Evolutionary conservation across 2,888 invertebrate genomes (phyloP).

Genomic region (Troides helena): DNA sequence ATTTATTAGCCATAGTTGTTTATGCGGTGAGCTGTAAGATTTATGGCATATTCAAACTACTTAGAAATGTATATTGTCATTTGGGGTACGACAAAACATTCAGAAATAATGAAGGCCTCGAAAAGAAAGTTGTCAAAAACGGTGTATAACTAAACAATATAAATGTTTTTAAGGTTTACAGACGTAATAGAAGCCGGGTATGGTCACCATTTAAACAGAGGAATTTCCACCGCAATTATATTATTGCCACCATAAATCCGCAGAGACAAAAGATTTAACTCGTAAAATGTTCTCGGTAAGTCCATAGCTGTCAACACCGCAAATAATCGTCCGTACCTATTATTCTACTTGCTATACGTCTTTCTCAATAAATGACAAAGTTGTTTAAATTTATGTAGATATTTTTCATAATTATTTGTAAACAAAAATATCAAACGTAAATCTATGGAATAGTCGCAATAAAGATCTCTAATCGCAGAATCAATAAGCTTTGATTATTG

Average conservation of each 20-base stretch:
- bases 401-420: too few relatives aligned
- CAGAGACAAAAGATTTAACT: constrained; percentile 57
- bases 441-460: too few relatives aligned
- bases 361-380: constrained; percentile 3
- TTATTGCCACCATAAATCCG: constrained; percentile 64
- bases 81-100: constrained; percentile 14
- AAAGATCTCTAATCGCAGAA: too few relatives aligned
- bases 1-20: constrained; percentile 52
- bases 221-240: constrained; percentile 64
- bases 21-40: constrained; percentile 54
- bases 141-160: constrained; percentile 23
- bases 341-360: constrained; percentile 11
- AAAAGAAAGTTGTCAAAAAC: constrained; percentile 14
- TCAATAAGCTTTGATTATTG: too few relatives aligned
- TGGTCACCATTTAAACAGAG: constrained; percentile 57
- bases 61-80: constrained; percentile 17
- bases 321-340: constrained; percentile 47
- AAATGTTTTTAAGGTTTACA: constrained; percentile 31
- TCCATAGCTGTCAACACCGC: constrained; percentile 66
- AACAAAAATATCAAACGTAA: too few relatives aligned
- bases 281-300: constrained; percentile 43
- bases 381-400: neutral
- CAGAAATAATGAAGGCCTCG: constrained; percentile 2
- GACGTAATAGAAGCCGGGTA: constrained; percentile 56
- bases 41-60: constrained; percentile 47